These are phyloP conservation scores for Sisor rabdophorus DNA, from an alignment of 2,113 vertebrate genomes.

Conservation along the genomic window DNA sequence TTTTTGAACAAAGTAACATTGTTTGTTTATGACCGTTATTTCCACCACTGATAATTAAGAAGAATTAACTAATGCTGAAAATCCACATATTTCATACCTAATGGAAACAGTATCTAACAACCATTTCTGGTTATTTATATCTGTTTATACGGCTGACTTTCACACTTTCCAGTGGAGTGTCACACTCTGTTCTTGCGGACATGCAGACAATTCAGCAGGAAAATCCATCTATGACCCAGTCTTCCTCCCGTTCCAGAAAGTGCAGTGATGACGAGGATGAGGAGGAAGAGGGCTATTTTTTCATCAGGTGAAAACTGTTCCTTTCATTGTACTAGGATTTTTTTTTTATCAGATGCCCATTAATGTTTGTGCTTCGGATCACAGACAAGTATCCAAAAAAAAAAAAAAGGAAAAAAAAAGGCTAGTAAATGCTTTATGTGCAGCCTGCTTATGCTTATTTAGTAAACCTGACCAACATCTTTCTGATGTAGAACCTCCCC, in stretches of 20 bases:
- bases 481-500: slow-evolving; percentile 37
- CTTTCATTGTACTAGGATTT: background rate
- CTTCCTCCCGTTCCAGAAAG: slow-evolving; percentile 58
- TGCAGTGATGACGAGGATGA: slow-evolving; percentile 69
- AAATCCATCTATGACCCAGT: slow-evolving; percentile 65
- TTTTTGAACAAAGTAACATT: too few species aligned
- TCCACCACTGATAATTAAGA: too few species aligned
- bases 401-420: too few species aligned
- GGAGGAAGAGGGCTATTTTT: slow-evolving; percentile 73
- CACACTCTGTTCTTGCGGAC: slow-evolving; percentile 86
- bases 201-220: slow-evolving; percentile 96
- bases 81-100: too few species aligned
- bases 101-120: too few species aligned
- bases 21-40: too few species aligned
- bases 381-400: background rate
- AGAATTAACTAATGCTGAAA: too few species aligned
- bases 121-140: background rate
- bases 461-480: background rate
- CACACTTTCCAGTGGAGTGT: slow-evolving; percentile 76
- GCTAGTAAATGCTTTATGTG: background rate
- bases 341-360: background rate
- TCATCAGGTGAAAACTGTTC: slow-evolving; percentile 57
- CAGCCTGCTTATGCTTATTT: too few species aligned
- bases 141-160: background rate
- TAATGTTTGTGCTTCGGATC: background rate